phyloP scores from a whole-genome alignment of 1,140 invertebrate genomes.

The Euglossa dilemma region DNA sequence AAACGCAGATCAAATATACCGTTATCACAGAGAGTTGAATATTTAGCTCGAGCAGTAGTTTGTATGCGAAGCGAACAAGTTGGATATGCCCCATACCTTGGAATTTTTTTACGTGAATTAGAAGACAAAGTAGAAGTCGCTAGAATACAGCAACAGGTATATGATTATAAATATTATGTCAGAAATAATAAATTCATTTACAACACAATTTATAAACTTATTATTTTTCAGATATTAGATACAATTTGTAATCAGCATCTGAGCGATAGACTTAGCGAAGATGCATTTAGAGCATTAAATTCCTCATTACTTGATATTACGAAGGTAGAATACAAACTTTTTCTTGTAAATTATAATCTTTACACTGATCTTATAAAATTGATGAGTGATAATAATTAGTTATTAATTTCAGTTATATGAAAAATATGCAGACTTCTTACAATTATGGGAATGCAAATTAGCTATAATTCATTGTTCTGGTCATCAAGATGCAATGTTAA shows the following conservation, averaged over 20 bases:
- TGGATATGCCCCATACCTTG: slow-evolving; percentile 89
- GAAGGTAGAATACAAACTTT: slow-evolving; percentile 80
- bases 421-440: slow-evolving; percentile 91
- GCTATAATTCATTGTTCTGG: slow-evolving; percentile 93
- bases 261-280: slow-evolving; percentile 71
- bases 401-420: slow-evolving; percentile 87
- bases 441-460: slow-evolving; percentile 92
- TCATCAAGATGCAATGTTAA: slow-evolving; percentile 89
- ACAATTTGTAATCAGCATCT: slow-evolving; percentile 83
- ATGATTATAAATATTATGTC: not conserved
- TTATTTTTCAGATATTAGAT: slow-evolving; percentile 84
- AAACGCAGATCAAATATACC: slow-evolving; percentile 84
- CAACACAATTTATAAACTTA: not conserved
- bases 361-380: not conserved
- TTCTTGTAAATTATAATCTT: not conserved
- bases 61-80: slow-evolving; percentile 94
- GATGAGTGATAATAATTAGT: not conserved
- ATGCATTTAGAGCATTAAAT: slow-evolving; percentile 84
- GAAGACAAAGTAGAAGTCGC: slow-evolving; percentile 97
- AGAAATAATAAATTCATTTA: not conserved
- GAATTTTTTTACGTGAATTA: slow-evolving; percentile 94
- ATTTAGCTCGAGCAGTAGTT: slow-evolving; percentile 96
- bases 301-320: slow-evolving; percentile 86
- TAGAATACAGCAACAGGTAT: slow-evolving; percentile 87
- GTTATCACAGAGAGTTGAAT: slow-evolving; percentile 91